Evolutionary conservation across 1,140 invertebrate species (phyloP).

Genomic region (Parapsyche elsis): DNA sequence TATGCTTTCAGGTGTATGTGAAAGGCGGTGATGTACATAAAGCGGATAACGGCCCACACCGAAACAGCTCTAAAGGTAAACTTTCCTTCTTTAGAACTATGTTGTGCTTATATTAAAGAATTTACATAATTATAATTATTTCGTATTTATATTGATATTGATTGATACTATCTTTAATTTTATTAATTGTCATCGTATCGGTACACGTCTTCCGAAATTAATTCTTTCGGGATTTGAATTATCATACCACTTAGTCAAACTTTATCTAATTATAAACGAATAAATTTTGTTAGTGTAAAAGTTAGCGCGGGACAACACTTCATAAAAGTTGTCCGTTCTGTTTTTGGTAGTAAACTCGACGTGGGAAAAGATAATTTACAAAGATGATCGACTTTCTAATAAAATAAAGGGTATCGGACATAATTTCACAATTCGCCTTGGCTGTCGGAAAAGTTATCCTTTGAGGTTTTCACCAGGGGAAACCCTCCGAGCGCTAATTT

Average conservation of each 20-base stretch:
- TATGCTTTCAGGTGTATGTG: neutral
- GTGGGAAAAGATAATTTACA: slow-evolving; percentile 31
- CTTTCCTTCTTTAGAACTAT: too few relatives aligned
- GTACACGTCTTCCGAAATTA: neutral
- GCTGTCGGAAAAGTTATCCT: slow-evolving; percentile 25
- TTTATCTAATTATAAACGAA: slow-evolving; percentile 35
- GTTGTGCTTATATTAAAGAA: too few relatives aligned
- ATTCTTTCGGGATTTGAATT: neutral
- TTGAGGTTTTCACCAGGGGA: neutral
- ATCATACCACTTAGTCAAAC: neutral
- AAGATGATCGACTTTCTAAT: slow-evolving; percentile 35
- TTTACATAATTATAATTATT: too few relatives aligned
- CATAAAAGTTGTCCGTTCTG: slow-evolving; percentile 30
- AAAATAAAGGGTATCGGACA: slow-evolving; percentile 21
- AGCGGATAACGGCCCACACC: neutral
- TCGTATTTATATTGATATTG: too few relatives aligned
- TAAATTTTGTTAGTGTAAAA: slow-evolving; percentile 37
- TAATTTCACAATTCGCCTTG: slow-evolving; percentile 23
- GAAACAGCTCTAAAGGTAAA: neutral
- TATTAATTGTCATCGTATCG: neutral
- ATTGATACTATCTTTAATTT: neutral
- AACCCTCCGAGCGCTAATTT: slow-evolving; percentile 14
- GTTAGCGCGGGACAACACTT: slow-evolving; percentile 25
- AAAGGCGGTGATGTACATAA: neutral
- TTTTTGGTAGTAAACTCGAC: neutral